Percentiles rank a stretch among this genome's conserved stretches.
Evolutionary conservation across 2,113 vertebrate species (phyloP).

Genomic region (Xiphias gladius): DNA sequence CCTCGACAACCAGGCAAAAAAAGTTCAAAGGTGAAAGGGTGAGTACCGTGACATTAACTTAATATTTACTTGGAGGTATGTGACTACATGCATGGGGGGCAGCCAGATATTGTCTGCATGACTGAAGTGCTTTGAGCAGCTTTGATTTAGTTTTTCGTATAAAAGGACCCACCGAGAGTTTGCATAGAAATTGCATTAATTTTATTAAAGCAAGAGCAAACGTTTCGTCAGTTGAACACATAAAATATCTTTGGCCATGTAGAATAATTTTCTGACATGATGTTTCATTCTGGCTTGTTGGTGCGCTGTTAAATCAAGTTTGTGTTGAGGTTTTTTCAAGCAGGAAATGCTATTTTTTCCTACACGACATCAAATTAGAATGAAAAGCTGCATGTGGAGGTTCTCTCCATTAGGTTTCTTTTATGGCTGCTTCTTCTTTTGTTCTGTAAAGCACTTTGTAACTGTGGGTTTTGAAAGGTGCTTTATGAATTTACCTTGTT

Average conservation of each 20-base stretch:
- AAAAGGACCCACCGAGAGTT: conserved; percentile 21
- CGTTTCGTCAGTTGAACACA: conserved; percentile 45
- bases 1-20: conserved; percentile 96
- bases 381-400: conserved; percentile 32
- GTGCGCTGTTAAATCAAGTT: conserved; percentile 30
- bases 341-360: conserved; percentile 41
- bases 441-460: conserved; percentile 46
- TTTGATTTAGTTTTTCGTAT: conserved; percentile 3
- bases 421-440: conserved; percentile 35
- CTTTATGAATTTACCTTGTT: conserved; percentile 52
- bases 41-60: conserved; percentile 66
- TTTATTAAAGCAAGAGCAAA: conserved; percentile 28
- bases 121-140: conserved; percentile 3
- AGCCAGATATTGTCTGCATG: not conserved
- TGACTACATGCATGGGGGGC: not conserved
- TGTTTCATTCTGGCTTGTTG: conserved; percentile 44
- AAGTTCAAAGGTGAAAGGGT: conserved; percentile 98
- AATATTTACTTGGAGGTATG: too few relatives aligned
- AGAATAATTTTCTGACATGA: conserved; percentile 28
- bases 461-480: conserved; percentile 41
- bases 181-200: conserved; percentile 57
- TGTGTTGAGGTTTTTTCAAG: not conserved
- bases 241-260: conserved; percentile 50
- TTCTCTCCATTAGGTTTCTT: conserved; percentile 45
- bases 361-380: conserved; percentile 29